These are phyloP conservation scores for Gymnodraco acuticeps DNA, from an alignment of 2,797 vertebrate genomes.

Conservation along the genomic window DNA sequence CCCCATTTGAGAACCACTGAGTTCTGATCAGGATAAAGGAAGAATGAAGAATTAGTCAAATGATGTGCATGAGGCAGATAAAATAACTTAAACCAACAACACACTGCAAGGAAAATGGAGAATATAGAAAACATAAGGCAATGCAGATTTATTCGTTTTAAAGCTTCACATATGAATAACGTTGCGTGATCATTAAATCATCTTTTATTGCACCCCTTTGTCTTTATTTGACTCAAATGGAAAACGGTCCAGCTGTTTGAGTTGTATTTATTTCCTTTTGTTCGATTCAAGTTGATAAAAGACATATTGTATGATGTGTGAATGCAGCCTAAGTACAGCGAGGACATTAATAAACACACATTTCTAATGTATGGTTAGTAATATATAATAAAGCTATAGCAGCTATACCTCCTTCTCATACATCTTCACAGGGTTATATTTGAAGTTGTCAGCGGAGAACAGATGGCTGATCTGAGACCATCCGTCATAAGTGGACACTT, in stretches of 20 bases:
- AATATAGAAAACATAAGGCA: too few species aligned
- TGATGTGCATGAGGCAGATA: too few species aligned
- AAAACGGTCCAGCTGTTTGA: background rate
- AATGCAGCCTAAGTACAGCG: background rate
- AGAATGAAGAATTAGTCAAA: too few species aligned
- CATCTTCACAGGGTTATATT: background rate
- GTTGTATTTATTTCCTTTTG: background rate
- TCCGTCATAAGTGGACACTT: slow-evolving; percentile 29
- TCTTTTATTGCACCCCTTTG: background rate
- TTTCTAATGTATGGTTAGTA: background rate
- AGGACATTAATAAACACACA: slow-evolving; percentile 7
- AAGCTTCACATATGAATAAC: background rate
- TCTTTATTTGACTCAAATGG: background rate
- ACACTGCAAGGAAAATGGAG: too few species aligned
- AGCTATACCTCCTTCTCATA: too few species aligned
- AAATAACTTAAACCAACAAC: too few species aligned
- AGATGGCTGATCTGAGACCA: slow-evolving; percentile 38
- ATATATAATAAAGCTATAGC: slow-evolving; percentile 1
- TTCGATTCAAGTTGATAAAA: background rate
- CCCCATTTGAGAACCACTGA: too few species aligned
- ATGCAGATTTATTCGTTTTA: too few species aligned
- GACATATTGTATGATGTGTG: background rate
- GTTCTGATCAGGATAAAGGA: too few species aligned
- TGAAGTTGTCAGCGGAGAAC: slow-evolving; percentile 22
- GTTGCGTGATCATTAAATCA: slow-evolving; percentile 12